Evolutionary conservation across 1,140 invertebrate genomes (phyloP), one percentile per base, ranked within the genome.

Genomic region (Eulimnadia texana): DNA sequence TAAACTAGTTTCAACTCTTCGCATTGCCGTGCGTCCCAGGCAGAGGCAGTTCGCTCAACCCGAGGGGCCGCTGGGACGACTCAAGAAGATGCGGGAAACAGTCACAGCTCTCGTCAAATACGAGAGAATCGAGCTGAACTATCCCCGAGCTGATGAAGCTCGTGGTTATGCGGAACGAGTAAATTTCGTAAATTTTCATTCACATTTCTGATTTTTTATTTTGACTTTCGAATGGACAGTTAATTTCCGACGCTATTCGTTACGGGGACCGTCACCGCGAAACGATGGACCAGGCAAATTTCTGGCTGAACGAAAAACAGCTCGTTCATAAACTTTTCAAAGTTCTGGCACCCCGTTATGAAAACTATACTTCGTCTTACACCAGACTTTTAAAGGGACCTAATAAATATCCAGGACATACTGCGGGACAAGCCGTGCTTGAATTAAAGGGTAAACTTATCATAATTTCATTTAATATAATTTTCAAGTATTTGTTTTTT

Each of bases 311-410:
- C 57, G 91, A 95, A 66, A 94, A 94, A 69, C 85, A 92, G 72
- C 72, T 92, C 13, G 76, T 95, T 3, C 90, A 93, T 67, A 95
- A 95, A 76, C 72, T 95, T 47, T 96, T 96, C 67, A 93, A 95
- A 80, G 90, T 94, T 19, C 71, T 94, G 19, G 89, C 83, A 22
- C 90, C 90, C 11, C 75, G 89, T 57, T 95, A 81, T 75, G 74
- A 86, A 69, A 79, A 86, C 67, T 84, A 78, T 66, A 78, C 77
- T 33, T 71, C 77, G 6, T 80, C 83, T 1, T 92, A 79, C 68
- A 94, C 90, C 24, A 79, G 79, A 68, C 73, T 92, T 66, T 79
- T 82, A 59, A 82, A 78, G 68, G 82, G 84, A 24, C 86, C 88
- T 2, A 74, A 69, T 56, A 71, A 76, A 49, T 81, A 82, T 70